Evolutionary conservation across 2,888 invertebrate genomes (phyloP), one percentile per base, ranked within the genome.

Genomic region (Aproaerema taeniolella): DNA sequence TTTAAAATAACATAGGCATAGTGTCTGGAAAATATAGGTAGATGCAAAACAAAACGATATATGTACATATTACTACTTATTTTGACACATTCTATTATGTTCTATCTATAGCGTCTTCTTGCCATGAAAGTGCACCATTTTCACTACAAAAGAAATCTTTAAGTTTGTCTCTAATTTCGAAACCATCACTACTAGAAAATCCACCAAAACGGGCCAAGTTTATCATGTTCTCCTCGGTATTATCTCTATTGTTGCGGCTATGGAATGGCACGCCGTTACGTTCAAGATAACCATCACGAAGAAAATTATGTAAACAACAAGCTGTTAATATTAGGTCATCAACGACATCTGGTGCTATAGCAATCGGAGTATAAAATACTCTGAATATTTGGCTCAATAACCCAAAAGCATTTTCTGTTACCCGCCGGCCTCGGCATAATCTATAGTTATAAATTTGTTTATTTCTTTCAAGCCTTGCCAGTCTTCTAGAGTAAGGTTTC

Each of bases 291-390:
- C 40, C 40, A 40, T 43, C 40, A 2, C 43, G 33, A 37, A 47
- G 38, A 26, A 53, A 43, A 39, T 50, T 53, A 41, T 50, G 50
- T 41, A 52, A 38, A 42, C 48, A 46, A 52, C 49, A 49, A 13
- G 39, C 39, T 31, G 31, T 28, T 30, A 39, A 32, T 31, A 52
- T 39, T 40, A 52, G 36, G 35, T 52, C 47, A 39, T 39, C 44
- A 36, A 37, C 39, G 41, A 42, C 42, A 37, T 47, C 44, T 42
- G 49, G 45, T 43, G 42, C 44, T 37, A 51, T 44, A 41, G 41
- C 46, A 14, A 46, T 52, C 31, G 52, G 52, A 35, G 46, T 49
- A 40, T 47, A 47, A 48, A 52, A 52, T 49, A 49, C 26, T 52
- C 46, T 49, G 35, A 53, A 49, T 33, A 49, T 43, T 39, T 49